phyloP scores from a whole-genome alignment of 2,888 invertebrate species.

The Mesochorus sp. region DNA sequence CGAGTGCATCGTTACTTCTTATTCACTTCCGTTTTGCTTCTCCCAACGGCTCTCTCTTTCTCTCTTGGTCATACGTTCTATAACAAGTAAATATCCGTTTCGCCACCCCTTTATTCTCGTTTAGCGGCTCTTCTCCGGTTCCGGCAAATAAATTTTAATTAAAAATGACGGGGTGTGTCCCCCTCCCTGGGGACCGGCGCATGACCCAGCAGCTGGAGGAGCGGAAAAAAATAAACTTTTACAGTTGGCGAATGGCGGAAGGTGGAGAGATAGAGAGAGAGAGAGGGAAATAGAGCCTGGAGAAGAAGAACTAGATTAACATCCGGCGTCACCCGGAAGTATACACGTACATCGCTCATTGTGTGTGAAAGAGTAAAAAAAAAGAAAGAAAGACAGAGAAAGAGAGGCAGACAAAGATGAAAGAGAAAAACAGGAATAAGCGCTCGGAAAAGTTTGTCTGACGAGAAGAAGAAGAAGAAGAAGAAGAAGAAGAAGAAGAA shows the following conservation, averaged over 20 bases:
- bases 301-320: slow-evolving; percentile 47
- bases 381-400: neutral
- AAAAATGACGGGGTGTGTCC: slow-evolving; percentile 35
- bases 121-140: slow-evolving; percentile 29
- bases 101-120: slow-evolving; percentile 17
- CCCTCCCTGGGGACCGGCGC: slow-evolving; percentile 12
- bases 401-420: neutral
- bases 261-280: neutral
- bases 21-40: neutral
- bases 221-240: slow-evolving; percentile 27
- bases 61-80: neutral
- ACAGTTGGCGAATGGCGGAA: slow-evolving; percentile 3
- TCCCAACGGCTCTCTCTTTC: neutral
- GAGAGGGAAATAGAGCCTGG: neutral
- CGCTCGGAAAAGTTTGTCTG: slow-evolving; percentile 46
- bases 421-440: slow-evolving; percentile 32
- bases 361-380: neutral
- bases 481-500: no score
- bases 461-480: no score
- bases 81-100: slow-evolving; percentile 31
- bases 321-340: slow-evolving; percentile 26
- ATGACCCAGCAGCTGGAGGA: neutral
- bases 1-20: neutral
- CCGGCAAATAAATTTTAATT: slow-evolving; percentile 54
- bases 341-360: neutral